These are phyloP conservation scores for Lethrus apterus DNA, from an alignment of 1,140 invertebrate genomes.

Conservation along the genomic window DNA sequence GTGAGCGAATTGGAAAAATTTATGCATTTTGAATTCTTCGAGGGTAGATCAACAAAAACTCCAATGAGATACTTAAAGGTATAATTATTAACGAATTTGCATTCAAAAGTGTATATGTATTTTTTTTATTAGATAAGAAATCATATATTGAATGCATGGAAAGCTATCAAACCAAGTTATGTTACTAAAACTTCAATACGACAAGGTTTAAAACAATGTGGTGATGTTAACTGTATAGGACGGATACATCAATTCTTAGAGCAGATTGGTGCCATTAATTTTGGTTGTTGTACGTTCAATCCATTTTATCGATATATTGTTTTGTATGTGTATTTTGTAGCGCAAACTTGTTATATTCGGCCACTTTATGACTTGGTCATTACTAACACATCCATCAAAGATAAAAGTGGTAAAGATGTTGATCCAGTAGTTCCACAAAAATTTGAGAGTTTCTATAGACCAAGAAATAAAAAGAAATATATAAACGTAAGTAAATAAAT, in stretches of 20 bases:
- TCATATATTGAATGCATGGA: conserved; percentile 53
- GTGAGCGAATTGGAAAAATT: conserved; percentile 50
- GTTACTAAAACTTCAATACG: conserved; percentile 53
- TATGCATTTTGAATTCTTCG: conserved; percentile 54
- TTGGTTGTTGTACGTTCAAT: conserved; percentile 49
- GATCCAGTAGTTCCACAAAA: conserved; percentile 8
- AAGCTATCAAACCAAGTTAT: conserved; percentile 48
- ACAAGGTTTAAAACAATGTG: conserved; percentile 53
- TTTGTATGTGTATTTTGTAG: conserved; percentile 25
- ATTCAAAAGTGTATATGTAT: conserved; percentile 6
- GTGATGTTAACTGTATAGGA: conserved; percentile 57
- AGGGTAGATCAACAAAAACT: conserved; percentile 49
- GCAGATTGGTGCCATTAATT: conserved; percentile 58
- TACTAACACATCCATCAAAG: conserved; percentile 13
- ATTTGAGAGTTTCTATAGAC: conserved; percentile 7
- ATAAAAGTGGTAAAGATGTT: conserved; percentile 14
- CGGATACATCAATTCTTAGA: conserved; percentile 56
- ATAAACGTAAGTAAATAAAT: conserved; percentile 29
- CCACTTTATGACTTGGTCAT: conserved; percentile 34
- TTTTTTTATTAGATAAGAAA: conserved; percentile 46
- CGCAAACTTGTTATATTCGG: conserved; percentile 39
- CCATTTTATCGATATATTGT: not conserved
- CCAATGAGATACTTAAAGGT: conserved; percentile 51
- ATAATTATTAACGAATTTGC: conserved; percentile 16
- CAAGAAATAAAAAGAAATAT: conserved; percentile 34